Evolutionary conservation across 2,113 vertebrate species (phyloP).

Genomic region (Caranx melampygus): DNA sequence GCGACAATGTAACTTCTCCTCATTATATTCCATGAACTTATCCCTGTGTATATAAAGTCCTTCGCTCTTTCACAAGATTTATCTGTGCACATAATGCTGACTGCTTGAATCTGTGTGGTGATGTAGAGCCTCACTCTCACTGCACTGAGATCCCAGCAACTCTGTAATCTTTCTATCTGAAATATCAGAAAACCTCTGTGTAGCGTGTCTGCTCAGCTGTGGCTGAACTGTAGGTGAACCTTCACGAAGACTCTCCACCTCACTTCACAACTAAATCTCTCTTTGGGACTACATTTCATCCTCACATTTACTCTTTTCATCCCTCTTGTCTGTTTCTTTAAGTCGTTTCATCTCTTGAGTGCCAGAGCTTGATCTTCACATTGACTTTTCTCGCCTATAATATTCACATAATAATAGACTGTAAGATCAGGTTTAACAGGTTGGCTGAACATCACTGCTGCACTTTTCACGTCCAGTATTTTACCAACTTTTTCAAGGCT

Average conservation of each 20-base stretch:
- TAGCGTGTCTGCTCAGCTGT: background rate
- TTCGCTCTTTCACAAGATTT: background rate
- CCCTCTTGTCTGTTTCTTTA: background rate
- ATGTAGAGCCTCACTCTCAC: background rate
- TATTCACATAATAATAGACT: conserved; percentile 3
- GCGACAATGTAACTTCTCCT: background rate
- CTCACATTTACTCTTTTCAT: conserved; percentile 4
- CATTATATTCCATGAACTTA: background rate
- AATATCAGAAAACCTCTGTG: background rate
- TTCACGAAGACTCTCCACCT: background rate
- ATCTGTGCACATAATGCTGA: background rate
- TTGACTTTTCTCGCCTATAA: background rate
- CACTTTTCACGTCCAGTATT: background rate
- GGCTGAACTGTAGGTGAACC: conserved; percentile 6
- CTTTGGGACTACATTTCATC: background rate
- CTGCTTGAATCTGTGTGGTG: background rate
- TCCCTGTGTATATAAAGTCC: background rate
- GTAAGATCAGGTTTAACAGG: background rate
- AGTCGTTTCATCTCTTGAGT: background rate
- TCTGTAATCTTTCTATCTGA: background rate
- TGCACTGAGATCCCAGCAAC: conserved; percentile 2
- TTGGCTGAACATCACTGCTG: background rate
- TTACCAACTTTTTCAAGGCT: background rate
- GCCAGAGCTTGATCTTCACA: conserved; percentile 7
- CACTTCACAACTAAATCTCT: conserved; percentile 13